Evolutionary conservation across 2,113 vertebrate species (phyloP).

Genomic region (Oryzias melastigma): DNA sequence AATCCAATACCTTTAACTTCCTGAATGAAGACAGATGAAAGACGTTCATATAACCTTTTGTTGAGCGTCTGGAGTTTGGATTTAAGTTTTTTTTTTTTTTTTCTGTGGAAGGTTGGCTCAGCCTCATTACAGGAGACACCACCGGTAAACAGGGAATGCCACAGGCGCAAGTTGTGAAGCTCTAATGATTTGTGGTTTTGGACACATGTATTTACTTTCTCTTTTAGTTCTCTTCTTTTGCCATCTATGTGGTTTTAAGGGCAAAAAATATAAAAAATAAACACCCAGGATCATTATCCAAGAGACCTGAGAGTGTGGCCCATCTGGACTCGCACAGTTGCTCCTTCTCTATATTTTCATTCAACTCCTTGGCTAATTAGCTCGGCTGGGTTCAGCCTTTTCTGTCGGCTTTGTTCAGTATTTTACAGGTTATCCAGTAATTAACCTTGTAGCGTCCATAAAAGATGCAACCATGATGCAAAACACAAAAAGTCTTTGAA

Average conservation of each 20-base stretch:
- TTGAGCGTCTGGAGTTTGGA: conserved; percentile 35
- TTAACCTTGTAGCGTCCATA: too few relatives aligned
- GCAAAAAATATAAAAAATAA: neutral
- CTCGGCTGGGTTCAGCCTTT: too few relatives aligned
- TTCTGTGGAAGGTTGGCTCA: neutral
- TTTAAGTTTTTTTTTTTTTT: conserved; percentile 9
- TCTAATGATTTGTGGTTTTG: neutral
- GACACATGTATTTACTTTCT: neutral
- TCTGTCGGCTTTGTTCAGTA: too few relatives aligned
- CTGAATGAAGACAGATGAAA: conserved; percentile 57
- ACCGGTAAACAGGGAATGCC: neutral
- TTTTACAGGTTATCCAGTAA: too few relatives aligned
- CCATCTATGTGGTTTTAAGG: neutral
- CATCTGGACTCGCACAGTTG: neutral
- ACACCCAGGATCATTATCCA: neutral
- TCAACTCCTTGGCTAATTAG: too few relatives aligned
- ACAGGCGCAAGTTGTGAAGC: too few relatives aligned
- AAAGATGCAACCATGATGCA: too few relatives aligned
- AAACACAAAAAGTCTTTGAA: too few relatives aligned
- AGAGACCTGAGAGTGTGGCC: neutral
- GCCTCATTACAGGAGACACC: neutral
- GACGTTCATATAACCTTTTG: conserved; percentile 53
- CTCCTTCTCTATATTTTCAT: neutral
- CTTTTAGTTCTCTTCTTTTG: neutral
- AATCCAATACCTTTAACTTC: conserved; percentile 68